Percentiles rank a stretch among this genome's conserved stretches.
These are phyloP conservation scores for Muscicapa striata DNA, from an alignment of 2,797 vertebrate genomes.

Conservation along the genomic window DNA sequence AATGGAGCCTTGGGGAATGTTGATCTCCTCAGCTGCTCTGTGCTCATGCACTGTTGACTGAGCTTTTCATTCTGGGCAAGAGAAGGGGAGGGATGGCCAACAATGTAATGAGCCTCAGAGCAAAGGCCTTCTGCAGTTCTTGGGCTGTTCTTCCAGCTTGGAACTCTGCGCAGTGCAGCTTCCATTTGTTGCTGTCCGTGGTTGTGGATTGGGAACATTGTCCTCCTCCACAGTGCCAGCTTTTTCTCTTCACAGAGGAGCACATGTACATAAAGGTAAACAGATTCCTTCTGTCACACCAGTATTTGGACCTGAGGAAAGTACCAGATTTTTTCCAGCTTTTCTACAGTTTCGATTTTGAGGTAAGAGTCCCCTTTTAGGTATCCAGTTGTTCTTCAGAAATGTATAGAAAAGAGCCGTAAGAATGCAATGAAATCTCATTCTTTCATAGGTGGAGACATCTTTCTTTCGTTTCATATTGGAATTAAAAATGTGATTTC, in stretches of 20 bases:
- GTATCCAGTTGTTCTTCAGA: not conserved
- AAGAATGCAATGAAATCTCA: not conserved
- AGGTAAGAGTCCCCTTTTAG: slow-evolving; percentile 76
- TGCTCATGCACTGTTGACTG: fast-evolving
- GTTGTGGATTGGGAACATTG: not conserved
- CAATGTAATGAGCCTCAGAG: not conserved
- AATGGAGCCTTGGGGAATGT: not conserved
- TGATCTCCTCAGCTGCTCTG: not conserved
- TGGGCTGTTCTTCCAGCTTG: not conserved
- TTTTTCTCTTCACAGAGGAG: slow-evolving; percentile 82
- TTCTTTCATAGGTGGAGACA: not conserved
- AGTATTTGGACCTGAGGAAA: slow-evolving; percentile 88
- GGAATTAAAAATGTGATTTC: not conserved
- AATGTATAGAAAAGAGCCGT: not conserved
- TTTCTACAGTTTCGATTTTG: slow-evolving; percentile 90
- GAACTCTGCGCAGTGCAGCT: not conserved
- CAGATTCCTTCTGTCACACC: slow-evolving; percentile 89
- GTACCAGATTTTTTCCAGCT: slow-evolving; percentile 94
- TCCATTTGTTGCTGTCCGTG: not conserved
- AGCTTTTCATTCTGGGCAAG: not conserved
- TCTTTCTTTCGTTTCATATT: not conserved
- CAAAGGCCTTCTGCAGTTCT: not conserved
- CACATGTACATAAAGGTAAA: slow-evolving; percentile 93
- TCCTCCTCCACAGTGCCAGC: not conserved
- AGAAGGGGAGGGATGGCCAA: not conserved